Evolutionary conservation across 1,140 invertebrate species (phyloP).

Genomic region (Drosophila sproati): DNA sequence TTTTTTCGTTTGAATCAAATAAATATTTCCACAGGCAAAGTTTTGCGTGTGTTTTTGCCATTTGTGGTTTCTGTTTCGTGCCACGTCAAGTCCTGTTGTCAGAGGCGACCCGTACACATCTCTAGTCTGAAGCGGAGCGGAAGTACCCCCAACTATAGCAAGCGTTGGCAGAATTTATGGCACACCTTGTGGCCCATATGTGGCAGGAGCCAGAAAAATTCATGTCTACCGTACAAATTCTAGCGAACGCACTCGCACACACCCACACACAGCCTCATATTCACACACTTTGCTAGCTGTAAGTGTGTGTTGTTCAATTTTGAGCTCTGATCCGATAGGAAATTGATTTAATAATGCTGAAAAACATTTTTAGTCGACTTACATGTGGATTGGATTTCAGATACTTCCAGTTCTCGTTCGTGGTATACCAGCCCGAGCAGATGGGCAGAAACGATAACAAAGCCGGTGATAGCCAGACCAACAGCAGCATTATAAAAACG

Average conservation of each 20-base stretch:
- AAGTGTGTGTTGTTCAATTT: slow-evolving; percentile 37
- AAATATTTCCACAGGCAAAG: no score
- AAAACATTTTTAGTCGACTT: slow-evolving; percentile 48
- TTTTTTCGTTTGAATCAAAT: no score
- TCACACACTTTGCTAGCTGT: slow-evolving; percentile 11
- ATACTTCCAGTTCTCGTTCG: slow-evolving; percentile 90
- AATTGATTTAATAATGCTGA: slow-evolving; percentile 69
- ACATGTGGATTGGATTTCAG: slow-evolving; percentile 89
- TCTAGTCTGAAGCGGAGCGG: slow-evolving; percentile 3
- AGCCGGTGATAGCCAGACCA: slow-evolving; percentile 96
- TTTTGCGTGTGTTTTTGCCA: not conserved
- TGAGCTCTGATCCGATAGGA: slow-evolving; percentile 63
- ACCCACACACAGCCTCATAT: slow-evolving; percentile 26
- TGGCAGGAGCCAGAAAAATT: slow-evolving; percentile 14
- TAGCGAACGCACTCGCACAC: not conserved
- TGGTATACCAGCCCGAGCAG: slow-evolving; percentile 97
- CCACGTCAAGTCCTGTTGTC: not conserved
- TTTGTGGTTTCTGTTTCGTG: not conserved
- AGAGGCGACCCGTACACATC: not conserved
- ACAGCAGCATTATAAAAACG: slow-evolving; percentile 91
- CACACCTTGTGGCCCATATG: slow-evolving; percentile 34
- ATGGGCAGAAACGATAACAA: slow-evolving; percentile 97
- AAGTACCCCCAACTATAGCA: slow-evolving; percentile 2
- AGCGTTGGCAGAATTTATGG: slow-evolving; percentile 38
- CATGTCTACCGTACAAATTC: not conserved